A percentile compares a stretch with the other conserved stretches of the same genome.
Evolutionary conservation across 2,888 invertebrate genomes (phyloP).

Genomic region (Sesia apiformis): DNA sequence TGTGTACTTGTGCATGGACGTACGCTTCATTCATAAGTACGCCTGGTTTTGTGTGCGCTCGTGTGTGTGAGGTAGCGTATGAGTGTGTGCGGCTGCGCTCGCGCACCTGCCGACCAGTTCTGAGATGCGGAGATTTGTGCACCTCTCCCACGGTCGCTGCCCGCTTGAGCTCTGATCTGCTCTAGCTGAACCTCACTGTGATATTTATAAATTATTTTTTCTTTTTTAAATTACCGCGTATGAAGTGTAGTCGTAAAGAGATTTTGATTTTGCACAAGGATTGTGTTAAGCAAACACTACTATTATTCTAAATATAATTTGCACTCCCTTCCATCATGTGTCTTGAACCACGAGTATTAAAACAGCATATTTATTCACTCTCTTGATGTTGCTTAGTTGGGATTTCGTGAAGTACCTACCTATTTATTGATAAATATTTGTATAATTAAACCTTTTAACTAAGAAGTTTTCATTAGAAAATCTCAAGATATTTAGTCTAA

Average conservation of each 20-base stretch:
- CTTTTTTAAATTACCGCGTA: not conserved
- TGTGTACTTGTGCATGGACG: constrained; percentile 22
- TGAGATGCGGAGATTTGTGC: constrained; percentile 74
- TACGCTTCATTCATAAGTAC: constrained; percentile 68
- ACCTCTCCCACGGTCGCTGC: constrained; percentile 73
- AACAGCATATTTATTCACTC: too few relatives aligned
- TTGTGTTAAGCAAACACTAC: not conserved
- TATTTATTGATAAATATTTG: too few relatives aligned
- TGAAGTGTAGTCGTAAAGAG: not conserved
- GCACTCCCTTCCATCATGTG: too few relatives aligned
- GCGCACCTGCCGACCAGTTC: constrained; percentile 74
- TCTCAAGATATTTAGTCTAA: too few relatives aligned
- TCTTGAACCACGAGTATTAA: too few relatives aligned
- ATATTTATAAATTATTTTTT: constrained; percentile 48
- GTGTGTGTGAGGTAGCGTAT: constrained; percentile 24
- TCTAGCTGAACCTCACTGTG: constrained; percentile 55
- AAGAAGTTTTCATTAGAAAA: too few relatives aligned
- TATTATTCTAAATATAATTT: not conserved
- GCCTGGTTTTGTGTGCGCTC: constrained; percentile 28
- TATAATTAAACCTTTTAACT: too few relatives aligned
- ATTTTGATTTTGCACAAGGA: not conserved
- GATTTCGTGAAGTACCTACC: too few relatives aligned
- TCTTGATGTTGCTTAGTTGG: too few relatives aligned
- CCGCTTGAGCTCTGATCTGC: constrained; percentile 51
- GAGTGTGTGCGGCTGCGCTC: constrained; percentile 17